These are phyloP conservation scores for Sclerodermus sp. DNA, from an alignment of 2,888 invertebrate species.

Conservation along the genomic window DNA sequence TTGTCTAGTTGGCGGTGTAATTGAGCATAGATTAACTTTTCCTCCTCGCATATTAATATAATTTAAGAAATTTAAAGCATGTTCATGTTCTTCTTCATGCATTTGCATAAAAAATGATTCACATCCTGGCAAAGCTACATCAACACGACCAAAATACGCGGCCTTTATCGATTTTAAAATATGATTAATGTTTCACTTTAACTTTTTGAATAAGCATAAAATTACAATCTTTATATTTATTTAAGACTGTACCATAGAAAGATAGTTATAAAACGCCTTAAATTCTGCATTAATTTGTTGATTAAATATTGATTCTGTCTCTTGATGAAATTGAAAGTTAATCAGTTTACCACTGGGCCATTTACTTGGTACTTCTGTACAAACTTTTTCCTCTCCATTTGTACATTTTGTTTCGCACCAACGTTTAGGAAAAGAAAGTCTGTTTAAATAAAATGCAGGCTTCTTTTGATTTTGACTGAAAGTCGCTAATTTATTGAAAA, in stretches of 20 bases:
- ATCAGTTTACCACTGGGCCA: conserved; percentile 36
- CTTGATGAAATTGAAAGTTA: conserved; percentile 51
- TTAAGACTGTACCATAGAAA: conserved; percentile 61
- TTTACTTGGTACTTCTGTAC: conserved; percentile 26
- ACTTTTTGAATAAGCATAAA: background rate
- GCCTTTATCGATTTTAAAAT: conserved; percentile 28
- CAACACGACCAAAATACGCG: conserved; percentile 57
- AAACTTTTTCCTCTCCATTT: background rate
- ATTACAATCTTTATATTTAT: conserved; percentile 1
- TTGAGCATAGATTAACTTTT: conserved; percentile 45
- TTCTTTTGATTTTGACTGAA: background rate
- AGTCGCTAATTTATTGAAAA: background rate
- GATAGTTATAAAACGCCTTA: conserved; percentile 64
- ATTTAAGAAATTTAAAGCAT: conserved; percentile 57
- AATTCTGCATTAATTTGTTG: conserved; percentile 64
- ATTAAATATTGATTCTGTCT: conserved; percentile 61
- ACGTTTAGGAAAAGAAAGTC: background rate
- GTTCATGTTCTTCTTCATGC: conserved; percentile 60
- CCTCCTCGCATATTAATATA: conserved; percentile 60
- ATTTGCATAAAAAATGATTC: conserved; percentile 58
- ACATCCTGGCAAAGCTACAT: conserved; percentile 56
- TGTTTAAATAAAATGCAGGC: too few species aligned
- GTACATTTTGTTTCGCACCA: background rate
- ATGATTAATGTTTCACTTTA: background rate
- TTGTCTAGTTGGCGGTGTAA: conserved; percentile 44